phyloP scores from a whole-genome alignment of 2,797 vertebrate species.

The Chelonia mydas region DNA sequence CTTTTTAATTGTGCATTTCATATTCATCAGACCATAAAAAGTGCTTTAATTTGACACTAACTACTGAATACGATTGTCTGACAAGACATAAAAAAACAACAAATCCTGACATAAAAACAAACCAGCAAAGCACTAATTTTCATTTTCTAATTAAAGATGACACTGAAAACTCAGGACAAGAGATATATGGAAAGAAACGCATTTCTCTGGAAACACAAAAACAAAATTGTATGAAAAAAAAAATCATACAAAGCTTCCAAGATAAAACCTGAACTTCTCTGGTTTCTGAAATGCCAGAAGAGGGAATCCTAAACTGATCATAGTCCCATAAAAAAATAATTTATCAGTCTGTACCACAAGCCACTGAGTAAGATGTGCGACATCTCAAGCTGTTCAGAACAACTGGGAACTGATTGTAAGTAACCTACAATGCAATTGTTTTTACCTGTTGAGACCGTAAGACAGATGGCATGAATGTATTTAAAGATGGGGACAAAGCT shows the following conservation, averaged over 20 bases:
- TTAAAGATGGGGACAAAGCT: conserved; percentile 71
- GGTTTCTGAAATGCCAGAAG: conserved; percentile 67
- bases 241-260: conserved; percentile 57
- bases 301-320: conserved; percentile 58
- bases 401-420: conserved; percentile 76
- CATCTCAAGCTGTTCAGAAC: conserved; percentile 78
- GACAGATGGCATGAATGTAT: conserved; percentile 81
- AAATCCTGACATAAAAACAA: conserved; percentile 63
- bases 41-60: conserved; percentile 59
- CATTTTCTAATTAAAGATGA: conserved; percentile 71
- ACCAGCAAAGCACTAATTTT: conserved; percentile 16
- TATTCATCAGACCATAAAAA: conserved; percentile 67
- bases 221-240: conserved; percentile 59
- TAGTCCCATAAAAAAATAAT: conserved; percentile 59
- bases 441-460: conserved; percentile 73
- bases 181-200: conserved; percentile 66
- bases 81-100: conserved; percentile 58
- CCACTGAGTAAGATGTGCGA: conserved; percentile 72
- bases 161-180: conserved; percentile 58
- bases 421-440: conserved; percentile 71
- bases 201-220: conserved; percentile 60
- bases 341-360: conserved; percentile 70
- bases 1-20: conserved; percentile 57
- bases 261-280: conserved; percentile 66
- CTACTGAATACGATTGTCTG: conserved; percentile 52